Base-by-base conservation (phyloP, 1,140 invertebrate species). In the Sweltsa coloradensis region DNA sequence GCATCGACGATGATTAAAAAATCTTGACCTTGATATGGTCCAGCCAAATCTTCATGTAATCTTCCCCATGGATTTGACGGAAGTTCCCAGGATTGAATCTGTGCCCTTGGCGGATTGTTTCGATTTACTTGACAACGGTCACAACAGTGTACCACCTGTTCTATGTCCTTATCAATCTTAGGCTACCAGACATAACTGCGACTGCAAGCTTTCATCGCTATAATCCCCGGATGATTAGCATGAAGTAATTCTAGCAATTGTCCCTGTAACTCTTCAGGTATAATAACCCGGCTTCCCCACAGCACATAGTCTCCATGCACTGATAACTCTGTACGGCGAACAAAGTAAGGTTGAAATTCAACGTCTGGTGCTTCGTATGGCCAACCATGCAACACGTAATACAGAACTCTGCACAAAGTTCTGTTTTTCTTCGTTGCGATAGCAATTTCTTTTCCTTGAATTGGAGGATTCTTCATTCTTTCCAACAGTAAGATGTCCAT, bases 161-260 rank as follows among this genome's bases (percentile, higher is more conserved):
- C 67, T 0, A 60, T 62, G 11, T 72, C 64, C 43, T 57, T 57
- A 50, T 77, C 67, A 0, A 75, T 65, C 23, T 53, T 55, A 9
- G 61, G 62, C 70, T 68, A 77, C 67, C 68, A 76, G 4, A 73
- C 60, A 54, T 74, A 70, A 11, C 53, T 57, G n/a, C 71, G 40
- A 2, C 74, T 60, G 13, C 71, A 37, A 1, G 57, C 51, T 57
- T 78, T 78, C 71, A 76, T 78, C 0, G 57, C 60, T 0, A 63
- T 62, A 6, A 74, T 66, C 5, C 73, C 71, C 3, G 63, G 60
- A 53, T 77, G 73, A 3, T 60, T 64, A 11, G 39, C 26, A 53
- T 65, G 64, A 3, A 69, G 42, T 21, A 56, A 37, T 23, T 57
- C 21, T 7, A 67, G 39, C 16, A 66, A 48, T 31, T 51, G 9